Percentiles rank a stretch among this genome's conserved stretches.
Evolutionary conservation across 2,113 vertebrate species (phyloP).

Genomic region (Tachycineta bicolor): DNA sequence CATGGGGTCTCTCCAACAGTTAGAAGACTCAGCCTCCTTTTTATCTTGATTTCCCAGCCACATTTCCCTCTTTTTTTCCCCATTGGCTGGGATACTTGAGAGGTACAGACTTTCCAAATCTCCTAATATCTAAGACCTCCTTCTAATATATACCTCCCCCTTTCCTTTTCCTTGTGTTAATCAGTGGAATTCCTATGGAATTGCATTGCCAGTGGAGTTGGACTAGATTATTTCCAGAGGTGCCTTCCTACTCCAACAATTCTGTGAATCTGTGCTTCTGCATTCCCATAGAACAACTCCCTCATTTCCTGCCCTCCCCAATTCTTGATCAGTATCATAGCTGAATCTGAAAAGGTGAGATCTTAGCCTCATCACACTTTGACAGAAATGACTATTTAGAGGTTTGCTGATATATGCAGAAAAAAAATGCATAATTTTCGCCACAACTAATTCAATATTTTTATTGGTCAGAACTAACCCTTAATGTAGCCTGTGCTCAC

Average conservation of each 20-base stretch:
- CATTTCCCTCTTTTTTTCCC: background rate
- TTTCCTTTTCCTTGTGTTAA: background rate
- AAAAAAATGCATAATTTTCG: background rate
- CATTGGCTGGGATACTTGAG: background rate
- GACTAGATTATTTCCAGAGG: background rate
- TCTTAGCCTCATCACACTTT: background rate
- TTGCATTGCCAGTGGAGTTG: background rate
- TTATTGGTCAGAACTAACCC: background rate
- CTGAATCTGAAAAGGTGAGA: background rate
- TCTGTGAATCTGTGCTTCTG: background rate
- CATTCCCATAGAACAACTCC: background rate
- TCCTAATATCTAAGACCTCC: background rate
- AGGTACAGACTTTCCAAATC: background rate
- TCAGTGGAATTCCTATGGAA: background rate
- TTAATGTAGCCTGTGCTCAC: background rate
- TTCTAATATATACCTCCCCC: background rate
- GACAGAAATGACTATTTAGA: background rate
- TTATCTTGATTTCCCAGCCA: background rate
- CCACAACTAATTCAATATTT: background rate
- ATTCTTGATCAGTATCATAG: background rate
- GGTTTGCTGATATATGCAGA: background rate
- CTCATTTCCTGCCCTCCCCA: background rate
- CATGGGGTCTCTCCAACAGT: background rate
- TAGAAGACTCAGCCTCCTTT: background rate
- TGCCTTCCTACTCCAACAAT: background rate